Evolutionary conservation across 2,888 invertebrate genomes (phyloP).

Genomic region (Lasioglossum morio): DNA sequence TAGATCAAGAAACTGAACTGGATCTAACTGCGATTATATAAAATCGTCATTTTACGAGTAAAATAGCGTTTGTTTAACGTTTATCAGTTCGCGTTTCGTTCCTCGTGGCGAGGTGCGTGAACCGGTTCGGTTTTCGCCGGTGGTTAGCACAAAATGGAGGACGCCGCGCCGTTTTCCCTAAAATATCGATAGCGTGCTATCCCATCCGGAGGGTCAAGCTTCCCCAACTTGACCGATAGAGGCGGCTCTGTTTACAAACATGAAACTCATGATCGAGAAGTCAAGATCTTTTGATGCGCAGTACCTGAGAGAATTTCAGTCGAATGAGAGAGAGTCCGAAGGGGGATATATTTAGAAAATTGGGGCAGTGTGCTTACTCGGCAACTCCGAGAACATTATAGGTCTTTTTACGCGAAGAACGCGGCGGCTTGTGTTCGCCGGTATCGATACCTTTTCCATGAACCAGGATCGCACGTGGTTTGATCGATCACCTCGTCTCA

Average conservation of each 20-base stretch:
- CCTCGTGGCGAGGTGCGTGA: too few relatives aligned
- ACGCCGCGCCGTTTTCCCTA: neutral
- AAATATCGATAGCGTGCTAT: constrained; percentile 25
- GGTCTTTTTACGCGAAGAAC: constrained; percentile 59
- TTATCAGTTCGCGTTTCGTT: neutral
- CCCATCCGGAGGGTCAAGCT: constrained; percentile 44
- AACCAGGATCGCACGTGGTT: neutral
- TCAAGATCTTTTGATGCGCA: constrained; percentile 79
- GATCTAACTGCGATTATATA: neutral
- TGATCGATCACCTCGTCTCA: neutral
- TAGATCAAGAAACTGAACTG: neutral
- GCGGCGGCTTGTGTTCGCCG: constrained; percentile 5
- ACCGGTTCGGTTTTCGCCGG: neutral
- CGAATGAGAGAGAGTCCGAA: constrained; percentile 72
- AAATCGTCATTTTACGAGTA: neutral
- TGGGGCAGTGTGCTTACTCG: constrained; percentile 76
- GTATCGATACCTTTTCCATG: neutral
- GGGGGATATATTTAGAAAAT: constrained; percentile 81
- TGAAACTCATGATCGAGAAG: constrained; percentile 79
- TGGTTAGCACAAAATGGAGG: neutral
- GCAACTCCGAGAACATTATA: constrained; percentile 62
- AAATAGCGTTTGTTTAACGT: neutral
- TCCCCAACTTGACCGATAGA: constrained; percentile 61
- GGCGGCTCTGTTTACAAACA: constrained; percentile 80
- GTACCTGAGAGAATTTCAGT: constrained; percentile 71